Evolutionary conservation across 2,797 vertebrate species (phyloP).

Genomic region (Cossypha niveicapilla): DNA sequence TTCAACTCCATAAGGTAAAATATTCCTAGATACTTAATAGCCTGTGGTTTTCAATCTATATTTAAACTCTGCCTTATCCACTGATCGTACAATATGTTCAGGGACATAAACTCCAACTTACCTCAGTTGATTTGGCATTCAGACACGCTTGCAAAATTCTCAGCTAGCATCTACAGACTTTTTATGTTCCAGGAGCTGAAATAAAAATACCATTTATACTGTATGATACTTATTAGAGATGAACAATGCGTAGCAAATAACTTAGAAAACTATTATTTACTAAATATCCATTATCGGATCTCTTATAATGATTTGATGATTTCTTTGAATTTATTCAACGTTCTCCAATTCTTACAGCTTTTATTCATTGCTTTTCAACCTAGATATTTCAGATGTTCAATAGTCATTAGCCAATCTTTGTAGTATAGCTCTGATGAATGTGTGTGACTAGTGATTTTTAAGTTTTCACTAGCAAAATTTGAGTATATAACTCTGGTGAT

Average conservation of each 20-base stretch:
- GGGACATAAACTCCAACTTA: conserved; percentile 57
- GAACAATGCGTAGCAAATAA: not conserved
- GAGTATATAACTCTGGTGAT: not conserved
- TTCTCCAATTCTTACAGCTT: not conserved
- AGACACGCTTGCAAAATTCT: not conserved
- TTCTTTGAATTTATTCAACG: not conserved
- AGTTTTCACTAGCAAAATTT: not conserved
- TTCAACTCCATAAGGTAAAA: conserved; percentile 54
- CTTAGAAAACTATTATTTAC: not conserved
- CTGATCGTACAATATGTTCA: conserved; percentile 49
- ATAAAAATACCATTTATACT: not conserved
- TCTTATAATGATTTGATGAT: not conserved
- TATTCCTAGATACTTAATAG: conserved; percentile 62
- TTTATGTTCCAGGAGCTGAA: conserved; percentile 4
- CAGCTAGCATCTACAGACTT: conserved; percentile 8
- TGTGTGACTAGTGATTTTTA: not conserved
- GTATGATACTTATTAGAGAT: not conserved
- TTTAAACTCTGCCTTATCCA: conserved; percentile 53
- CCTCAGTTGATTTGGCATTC: conserved; percentile 18
- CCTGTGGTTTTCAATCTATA: conserved; percentile 61
- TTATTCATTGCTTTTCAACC: not conserved
- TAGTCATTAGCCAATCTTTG: not conserved
- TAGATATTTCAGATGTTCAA: not conserved
- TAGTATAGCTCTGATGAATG: not conserved
- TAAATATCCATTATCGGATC: not conserved